Evolutionary conservation across 2,888 invertebrate genomes (phyloP).

Genomic region (Hofmannophila pseudospretella): DNA sequence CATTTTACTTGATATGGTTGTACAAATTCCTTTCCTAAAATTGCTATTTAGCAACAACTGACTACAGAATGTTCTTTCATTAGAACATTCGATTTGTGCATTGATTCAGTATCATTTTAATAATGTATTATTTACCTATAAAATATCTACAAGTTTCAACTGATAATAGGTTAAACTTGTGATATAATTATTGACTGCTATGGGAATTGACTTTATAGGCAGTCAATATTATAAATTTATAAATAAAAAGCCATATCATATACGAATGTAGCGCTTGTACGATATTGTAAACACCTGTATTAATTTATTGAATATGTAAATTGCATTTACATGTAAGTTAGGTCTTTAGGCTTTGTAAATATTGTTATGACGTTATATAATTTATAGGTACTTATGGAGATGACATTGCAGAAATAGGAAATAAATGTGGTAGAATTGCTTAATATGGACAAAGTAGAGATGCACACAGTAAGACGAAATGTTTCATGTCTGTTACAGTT

Average conservation of each 20-base stretch:
- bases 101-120: too few species aligned
- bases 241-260: slow-evolving; percentile 69
- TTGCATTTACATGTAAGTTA: slow-evolving; percentile 75
- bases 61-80: too few species aligned
- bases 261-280: slow-evolving; percentile 72
- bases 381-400: slow-evolving; percentile 70
- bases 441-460: slow-evolving; percentile 57
- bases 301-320: slow-evolving; percentile 75
- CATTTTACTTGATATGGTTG: neutral
- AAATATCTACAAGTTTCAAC: slow-evolving; percentile 13
- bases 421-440: slow-evolving; percentile 65
- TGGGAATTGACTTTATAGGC: slow-evolving; percentile 49
- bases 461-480: slow-evolving; percentile 52
- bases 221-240: slow-evolving; percentile 45
- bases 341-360: slow-evolving; percentile 75
- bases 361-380: slow-evolving; percentile 78
- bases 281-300: slow-evolving; percentile 69
- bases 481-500: slow-evolving; percentile 56
- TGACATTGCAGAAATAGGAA: slow-evolving; percentile 55
- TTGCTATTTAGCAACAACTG: neutral
- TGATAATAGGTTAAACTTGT: slow-evolving; percentile 16
- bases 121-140: neutral
- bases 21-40: neutral
- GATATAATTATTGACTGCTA: slow-evolving; percentile 47
- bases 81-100: too few species aligned